A percentile compares a stretch with the other conserved stretches of the same genome.
Evolutionary conservation across 2,888 invertebrate species (phyloP).

Genomic region (Metopia argyrocephala): DNA sequence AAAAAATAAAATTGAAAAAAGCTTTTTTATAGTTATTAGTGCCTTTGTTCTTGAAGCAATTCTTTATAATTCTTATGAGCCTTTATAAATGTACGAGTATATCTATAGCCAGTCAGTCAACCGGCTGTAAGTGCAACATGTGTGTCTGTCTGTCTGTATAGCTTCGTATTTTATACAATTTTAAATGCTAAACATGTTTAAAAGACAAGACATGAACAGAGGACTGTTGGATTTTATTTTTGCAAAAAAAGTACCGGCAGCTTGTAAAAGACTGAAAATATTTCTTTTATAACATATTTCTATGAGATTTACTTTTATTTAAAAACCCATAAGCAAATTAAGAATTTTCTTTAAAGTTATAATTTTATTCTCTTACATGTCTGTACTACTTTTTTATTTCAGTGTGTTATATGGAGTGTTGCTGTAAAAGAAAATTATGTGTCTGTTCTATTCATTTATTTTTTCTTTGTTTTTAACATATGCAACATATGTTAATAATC

Average conservation of each 20-base stretch:
- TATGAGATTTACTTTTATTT: too few species aligned
- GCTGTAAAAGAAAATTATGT: constrained; percentile 27
- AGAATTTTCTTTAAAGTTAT: too few species aligned
- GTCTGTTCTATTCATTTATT: background rate
- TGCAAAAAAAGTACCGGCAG: background rate
- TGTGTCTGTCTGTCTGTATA: background rate
- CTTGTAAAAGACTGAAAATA: background rate
- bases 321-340: too few species aligned
- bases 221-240: constrained; percentile 14
- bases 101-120: background rate
- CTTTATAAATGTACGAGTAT: too few species aligned
- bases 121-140: background rate
- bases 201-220: constrained; percentile 36
- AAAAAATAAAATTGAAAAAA: too few species aligned
- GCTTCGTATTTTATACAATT: constrained; percentile 8
- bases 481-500: constrained; percentile 60
- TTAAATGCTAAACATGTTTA: constrained; percentile 48
- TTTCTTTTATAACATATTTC: too few species aligned
- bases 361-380: background rate
- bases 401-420: too few species aligned
- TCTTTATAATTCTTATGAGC: too few species aligned
- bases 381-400: background rate
- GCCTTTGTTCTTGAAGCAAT: too few species aligned
- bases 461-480: constrained; percentile 46
- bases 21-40: too few species aligned